phyloP scores from a whole-genome alignment of 30 jellyfish, hydroid and myxozoan species.

The Hydractinia echinata region DNA sequence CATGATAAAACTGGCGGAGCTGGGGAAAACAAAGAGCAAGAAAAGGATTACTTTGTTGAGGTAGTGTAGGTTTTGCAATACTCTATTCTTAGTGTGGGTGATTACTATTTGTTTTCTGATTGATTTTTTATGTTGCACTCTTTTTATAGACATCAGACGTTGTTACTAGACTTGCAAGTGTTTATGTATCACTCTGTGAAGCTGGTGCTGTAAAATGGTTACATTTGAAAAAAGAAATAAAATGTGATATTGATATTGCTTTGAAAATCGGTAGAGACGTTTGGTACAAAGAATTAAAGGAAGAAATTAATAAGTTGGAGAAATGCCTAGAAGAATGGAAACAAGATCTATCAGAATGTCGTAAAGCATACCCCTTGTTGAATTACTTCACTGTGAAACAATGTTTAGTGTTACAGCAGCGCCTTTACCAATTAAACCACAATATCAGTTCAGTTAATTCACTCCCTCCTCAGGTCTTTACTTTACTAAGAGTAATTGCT shows the following conservation, averaged over 20 bases:
- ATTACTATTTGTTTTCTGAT: too few relatives aligned
- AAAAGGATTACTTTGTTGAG: conserved; percentile 57
- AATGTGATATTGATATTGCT: conserved; percentile 18
- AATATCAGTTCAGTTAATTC: background rate
- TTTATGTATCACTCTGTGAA: conserved; percentile 41
- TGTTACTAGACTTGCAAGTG: conserved; percentile 39
- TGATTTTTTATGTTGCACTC: too few relatives aligned
- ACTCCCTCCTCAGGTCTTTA: conserved; percentile 4
- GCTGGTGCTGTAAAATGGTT: conserved; percentile 41
- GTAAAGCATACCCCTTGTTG: conserved; percentile 31
- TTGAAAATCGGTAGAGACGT: background rate
- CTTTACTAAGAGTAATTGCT: conserved; percentile 36
- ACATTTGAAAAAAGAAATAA: conserved; percentile 25
- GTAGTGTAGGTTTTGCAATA: conserved; percentile 8
- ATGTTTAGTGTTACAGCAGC: conserved; percentile 39
- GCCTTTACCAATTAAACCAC: background rate
- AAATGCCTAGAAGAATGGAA: conserved; percentile 37
- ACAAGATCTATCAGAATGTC: conserved; percentile 23
- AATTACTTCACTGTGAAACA: conserved; percentile 49
- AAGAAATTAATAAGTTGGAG: conserved; percentile 26
- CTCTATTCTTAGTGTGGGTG: too few relatives aligned
- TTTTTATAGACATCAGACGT: conserved; percentile 38
- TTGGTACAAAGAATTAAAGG: conserved; percentile 7
- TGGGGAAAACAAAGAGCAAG: conserved; percentile 33
- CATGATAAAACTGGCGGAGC: conserved; percentile 32